phyloP scores from a whole-genome alignment of 2,797 vertebrate species.

The Bufotes viridis region DNA sequence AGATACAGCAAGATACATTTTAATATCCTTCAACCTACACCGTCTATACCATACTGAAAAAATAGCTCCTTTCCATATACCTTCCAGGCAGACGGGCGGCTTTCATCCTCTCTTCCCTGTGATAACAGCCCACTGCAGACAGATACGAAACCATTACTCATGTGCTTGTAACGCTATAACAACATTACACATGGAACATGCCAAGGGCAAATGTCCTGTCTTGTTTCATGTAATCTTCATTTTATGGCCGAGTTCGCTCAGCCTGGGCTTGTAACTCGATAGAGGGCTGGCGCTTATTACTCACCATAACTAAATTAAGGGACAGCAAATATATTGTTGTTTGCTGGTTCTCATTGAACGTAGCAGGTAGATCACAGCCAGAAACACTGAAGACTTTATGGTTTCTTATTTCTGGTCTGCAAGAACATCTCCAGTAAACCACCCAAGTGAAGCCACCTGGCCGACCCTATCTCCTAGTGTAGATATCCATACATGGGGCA shows the following conservation, averaged over 20 bases:
- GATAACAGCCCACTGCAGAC: constrained; percentile 19
- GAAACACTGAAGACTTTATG: not conserved
- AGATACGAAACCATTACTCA: constrained; percentile 31
- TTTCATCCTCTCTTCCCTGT: not conserved
- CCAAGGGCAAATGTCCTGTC: constrained; percentile 44
- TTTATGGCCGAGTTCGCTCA: constrained; percentile 31
- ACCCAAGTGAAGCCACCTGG: not conserved
- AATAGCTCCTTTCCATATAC: not conserved
- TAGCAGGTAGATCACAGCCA: not conserved
- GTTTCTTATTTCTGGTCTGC: constrained; percentile 19
- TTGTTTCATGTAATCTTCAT: constrained; percentile 39
- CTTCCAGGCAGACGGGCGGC: not conserved
- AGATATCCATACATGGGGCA: no score
- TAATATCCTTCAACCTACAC: not conserved
- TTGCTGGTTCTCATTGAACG: not conserved
- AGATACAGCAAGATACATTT: not conserved
- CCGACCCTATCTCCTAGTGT: no score
- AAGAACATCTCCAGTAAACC: not conserved
- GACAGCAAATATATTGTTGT: not conserved
- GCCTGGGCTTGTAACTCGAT: constrained; percentile 1
- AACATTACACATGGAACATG: constrained; percentile 56
- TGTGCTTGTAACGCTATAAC: constrained; percentile 25
- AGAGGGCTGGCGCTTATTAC: constrained; percentile 14
- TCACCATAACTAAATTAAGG: constrained; percentile 35
- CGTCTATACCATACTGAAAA: not conserved